Evolutionary conservation across 2,888 invertebrate species (phyloP).

Genomic region (Limnephilus rhombicus): DNA sequence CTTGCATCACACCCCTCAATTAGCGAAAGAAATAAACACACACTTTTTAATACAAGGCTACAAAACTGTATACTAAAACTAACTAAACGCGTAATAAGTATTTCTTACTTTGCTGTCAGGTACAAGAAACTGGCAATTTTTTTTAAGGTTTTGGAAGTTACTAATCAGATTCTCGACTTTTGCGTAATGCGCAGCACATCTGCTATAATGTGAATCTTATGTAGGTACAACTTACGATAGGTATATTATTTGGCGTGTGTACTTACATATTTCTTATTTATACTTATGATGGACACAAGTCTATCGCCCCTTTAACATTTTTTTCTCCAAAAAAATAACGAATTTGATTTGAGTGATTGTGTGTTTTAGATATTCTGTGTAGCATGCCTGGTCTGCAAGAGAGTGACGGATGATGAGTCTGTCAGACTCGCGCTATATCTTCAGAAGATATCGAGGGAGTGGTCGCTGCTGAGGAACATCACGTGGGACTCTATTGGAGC

Average conservation of each 20-base stretch:
- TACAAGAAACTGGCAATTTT: neutral
- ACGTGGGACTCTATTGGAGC: conserved; percentile 86
- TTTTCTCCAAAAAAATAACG: neutral
- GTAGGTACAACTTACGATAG: neutral
- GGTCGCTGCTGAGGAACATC: conserved; percentile 85
- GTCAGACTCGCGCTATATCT: conserved; percentile 82
- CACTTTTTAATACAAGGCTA: no score
- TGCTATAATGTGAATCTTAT: neutral
- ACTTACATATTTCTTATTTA: no score
- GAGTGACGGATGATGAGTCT: conserved; percentile 86
- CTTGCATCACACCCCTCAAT: no score
- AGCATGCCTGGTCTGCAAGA: conserved; percentile 82
- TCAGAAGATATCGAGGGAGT: conserved; percentile 85
- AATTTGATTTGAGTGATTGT: neutral
- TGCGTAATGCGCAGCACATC: neutral
- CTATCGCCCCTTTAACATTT: no score
- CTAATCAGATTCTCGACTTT: neutral
- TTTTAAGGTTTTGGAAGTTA: neutral
- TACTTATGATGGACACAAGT: neutral
- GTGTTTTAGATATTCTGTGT: conserved; percentile 80
- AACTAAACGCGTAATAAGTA: neutral
- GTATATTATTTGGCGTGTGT: no score
- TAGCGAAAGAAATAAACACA: no score
- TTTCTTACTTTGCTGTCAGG: neutral
- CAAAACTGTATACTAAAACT: neutral